These are phyloP conservation scores for Chironomus tepperi DNA, from an alignment of 1,140 invertebrate genomes.

Conservation along the genomic window DNA sequence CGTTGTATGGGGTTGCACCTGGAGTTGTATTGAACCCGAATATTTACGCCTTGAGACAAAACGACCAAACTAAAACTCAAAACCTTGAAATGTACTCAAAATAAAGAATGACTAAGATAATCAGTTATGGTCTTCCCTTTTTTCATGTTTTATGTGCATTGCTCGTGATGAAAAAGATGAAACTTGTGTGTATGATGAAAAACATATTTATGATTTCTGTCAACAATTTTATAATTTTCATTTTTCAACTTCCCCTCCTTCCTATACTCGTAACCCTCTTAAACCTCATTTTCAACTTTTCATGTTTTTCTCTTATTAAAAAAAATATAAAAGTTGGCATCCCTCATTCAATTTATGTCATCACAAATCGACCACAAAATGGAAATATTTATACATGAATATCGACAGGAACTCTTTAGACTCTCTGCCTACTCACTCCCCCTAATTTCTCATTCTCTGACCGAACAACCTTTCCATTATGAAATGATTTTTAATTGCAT, in stretches of 20 bases:
- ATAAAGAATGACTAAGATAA: neutral
- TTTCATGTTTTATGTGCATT: neutral
- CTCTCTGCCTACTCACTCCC: no score
- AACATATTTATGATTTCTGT: constrained; percentile 3
- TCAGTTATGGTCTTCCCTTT: neutral
- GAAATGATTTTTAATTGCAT: no score
- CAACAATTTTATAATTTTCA: neutral
- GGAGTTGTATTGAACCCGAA: no score
- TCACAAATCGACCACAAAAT: neutral
- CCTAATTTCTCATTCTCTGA: no score
- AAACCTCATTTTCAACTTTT: no score
- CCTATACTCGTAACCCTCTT: neutral
- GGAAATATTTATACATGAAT: neutral
- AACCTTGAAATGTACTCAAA: neutral
- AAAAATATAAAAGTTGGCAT: neutral
- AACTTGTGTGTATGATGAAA: neutral
- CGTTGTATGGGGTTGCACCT: no score
- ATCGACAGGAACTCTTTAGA: neutral
- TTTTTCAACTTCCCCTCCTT: neutral
- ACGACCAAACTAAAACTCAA: no score
- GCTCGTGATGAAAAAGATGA: neutral
- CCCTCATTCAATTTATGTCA: constrained; percentile 12
- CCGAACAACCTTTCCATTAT: no score
- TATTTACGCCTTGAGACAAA: no score
- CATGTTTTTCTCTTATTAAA: no score